Conservation (phyloP, 2,113 vertebrate genomes). For the Todiramphus chloris region DNA sequence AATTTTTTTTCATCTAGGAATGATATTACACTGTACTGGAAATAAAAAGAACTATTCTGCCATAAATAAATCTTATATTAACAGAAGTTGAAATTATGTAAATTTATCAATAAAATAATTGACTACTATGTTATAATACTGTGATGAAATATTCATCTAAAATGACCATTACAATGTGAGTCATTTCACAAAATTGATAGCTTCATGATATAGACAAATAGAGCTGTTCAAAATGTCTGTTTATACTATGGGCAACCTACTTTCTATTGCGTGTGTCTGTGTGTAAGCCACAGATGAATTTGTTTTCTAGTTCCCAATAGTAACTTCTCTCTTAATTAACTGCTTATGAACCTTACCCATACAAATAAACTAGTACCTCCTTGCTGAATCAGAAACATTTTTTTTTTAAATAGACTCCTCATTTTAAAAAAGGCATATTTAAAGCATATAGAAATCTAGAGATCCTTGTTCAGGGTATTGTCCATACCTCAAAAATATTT, state of each 20-base stretch:
- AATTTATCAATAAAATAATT: not conserved
- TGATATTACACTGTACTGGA: not conserved
- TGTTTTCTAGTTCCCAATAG: not conserved
- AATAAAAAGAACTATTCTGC: not conserved
- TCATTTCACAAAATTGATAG: not conserved
- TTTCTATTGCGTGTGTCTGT: not conserved
- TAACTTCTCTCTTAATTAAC: not conserved
- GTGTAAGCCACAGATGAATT: not conserved
- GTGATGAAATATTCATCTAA: not conserved
- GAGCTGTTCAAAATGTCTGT: rapidly evolving
- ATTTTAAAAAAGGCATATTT: not conserved
- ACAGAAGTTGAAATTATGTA: rapidly evolving
- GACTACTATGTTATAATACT: not conserved
- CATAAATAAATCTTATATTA: not conserved
- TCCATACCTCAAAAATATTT: not conserved
- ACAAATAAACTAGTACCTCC: not conserved
- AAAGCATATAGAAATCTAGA: not conserved
- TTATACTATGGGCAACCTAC: not conserved
- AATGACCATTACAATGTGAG: not conserved
- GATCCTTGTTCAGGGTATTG: not conserved
- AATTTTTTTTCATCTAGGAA: not conserved
- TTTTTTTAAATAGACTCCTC: rapidly evolving
- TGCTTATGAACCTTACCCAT: not conserved
- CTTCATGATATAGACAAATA: not conserved
- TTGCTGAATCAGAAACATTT: not conserved